phyloP scores from a whole-genome alignment of 2,888 invertebrate species.

The Erebia ligea region DNA sequence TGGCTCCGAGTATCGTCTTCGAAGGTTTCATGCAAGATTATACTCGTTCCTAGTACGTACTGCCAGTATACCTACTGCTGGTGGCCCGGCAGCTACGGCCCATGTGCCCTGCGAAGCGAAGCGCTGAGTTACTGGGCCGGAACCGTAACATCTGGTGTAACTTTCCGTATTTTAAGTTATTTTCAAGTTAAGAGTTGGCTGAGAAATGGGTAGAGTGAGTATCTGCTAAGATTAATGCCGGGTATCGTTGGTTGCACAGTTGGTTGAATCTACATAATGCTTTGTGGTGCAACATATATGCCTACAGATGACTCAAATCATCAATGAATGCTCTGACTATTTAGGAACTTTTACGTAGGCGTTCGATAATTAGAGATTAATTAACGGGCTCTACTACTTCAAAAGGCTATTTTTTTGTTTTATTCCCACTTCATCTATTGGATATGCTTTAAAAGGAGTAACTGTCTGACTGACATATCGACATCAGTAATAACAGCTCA shows the following conservation, averaged over 20 bases:
- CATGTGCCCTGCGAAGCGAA: constrained; percentile 20
- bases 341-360: too few species aligned
- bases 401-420: too few species aligned
- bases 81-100: constrained; percentile 4
- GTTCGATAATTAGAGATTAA: too few species aligned
- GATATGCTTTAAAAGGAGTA: too few species aligned
- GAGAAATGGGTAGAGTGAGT: background rate
- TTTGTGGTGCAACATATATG: too few species aligned
- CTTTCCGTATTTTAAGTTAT: constrained; percentile 13
- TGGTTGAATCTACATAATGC: background rate
- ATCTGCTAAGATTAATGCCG: background rate
- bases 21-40: constrained; percentile 22
- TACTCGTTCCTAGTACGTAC: background rate
- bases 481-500: too few species aligned
- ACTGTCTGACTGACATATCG: too few species aligned
- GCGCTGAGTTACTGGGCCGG: constrained; percentile 19
- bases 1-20: constrained; percentile 13
- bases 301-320: too few species aligned
- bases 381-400: too few species aligned
- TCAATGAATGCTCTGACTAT: too few species aligned
- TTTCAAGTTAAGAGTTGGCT: background rate
- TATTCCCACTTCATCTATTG: too few species aligned
- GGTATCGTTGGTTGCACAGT: background rate
- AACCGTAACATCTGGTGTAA: constrained; percentile 15
- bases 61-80: background rate